Conservation (phyloP, 2,797 vertebrate genomes). For the Stomatorhinus walkeri region DNA sequence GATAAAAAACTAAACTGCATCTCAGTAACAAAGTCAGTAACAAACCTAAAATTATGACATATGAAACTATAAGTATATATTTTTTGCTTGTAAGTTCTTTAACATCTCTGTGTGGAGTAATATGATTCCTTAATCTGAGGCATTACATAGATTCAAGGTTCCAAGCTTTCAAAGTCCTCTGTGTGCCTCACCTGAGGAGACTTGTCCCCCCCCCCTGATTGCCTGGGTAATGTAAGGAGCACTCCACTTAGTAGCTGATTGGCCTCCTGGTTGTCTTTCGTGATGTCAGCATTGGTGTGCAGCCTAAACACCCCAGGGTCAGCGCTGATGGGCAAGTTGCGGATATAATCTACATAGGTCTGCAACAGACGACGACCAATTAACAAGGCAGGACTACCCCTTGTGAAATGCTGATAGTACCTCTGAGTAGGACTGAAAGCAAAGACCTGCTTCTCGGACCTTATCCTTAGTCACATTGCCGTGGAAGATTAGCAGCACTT, state of each 20-base stretch:
- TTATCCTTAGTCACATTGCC: neutral
- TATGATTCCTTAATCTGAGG: neutral
- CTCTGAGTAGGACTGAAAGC: neutral
- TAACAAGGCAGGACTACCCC: neutral
- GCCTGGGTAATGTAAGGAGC: slow-evolving; percentile 79
- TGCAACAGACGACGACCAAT: slow-evolving; percentile 40
- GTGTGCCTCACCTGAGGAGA: slow-evolving; percentile 77
- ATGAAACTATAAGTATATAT: neutral
- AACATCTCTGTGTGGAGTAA: neutral
- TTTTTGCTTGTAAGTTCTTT: neutral
- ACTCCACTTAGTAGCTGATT: slow-evolving; percentile 82
- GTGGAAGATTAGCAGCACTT: neutral
- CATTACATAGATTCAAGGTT: neutral
- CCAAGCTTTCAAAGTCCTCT: neutral
- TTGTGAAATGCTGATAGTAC: neutral
- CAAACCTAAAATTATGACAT: neutral
- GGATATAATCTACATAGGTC: slow-evolving; percentile 76
- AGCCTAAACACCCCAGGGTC: slow-evolving; percentile 85
- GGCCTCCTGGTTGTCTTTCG: slow-evolving; percentile 90
- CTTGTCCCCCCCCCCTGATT: slow-evolving; percentile 71
- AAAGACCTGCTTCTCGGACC: neutral
- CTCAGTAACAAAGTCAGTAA: neutral
- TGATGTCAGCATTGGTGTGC: slow-evolving; percentile 87
- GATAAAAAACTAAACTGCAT: neutral
- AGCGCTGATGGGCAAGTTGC: slow-evolving; percentile 70